Evolutionary conservation across 2,888 invertebrate genomes (phyloP), one percentile per base, ranked within the genome.

Genomic region (Apamea crenata): DNA sequence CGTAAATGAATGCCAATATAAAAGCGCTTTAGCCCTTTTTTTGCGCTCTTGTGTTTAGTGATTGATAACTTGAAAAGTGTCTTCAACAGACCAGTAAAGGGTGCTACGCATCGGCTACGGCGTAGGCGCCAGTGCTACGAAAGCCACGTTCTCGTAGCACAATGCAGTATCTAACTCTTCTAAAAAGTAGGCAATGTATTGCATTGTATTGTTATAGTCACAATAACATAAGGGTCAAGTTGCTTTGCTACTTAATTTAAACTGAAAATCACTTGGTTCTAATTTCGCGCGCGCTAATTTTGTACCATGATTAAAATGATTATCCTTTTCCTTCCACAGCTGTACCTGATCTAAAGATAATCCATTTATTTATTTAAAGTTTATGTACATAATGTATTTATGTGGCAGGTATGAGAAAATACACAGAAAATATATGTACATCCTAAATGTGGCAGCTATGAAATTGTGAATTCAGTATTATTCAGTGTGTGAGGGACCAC

Each of bases 341-440:
- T 36, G 6, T 18, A n/a, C 18, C 21, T 40, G 44, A 29, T 47
- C 6, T 21, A 47, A n/a, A n/a, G 16, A 21, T 16, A 65, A 59
- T 47, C 6, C 1, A 6, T 53, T 69, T 79, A 70, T 81, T 61
- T 80, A 80, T 84, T 63, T 63, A 73, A 85, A 63, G 14, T 40
- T 59, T 73, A 32, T 68, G 53, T 63, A 53, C 40, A 65, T 77
- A 47, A 29, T 56, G n/a, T 56, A 59, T 66, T 32, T 77, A 77
- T 61, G 59, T 67, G 21, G 16, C 56, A 61, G 44, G 66, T 80
- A 81, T 32, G 44, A 53, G 66, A 67, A 70, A 61, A 70, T 70
- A 82, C 36, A 66, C 56, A 44, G 50, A 69, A 80, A 81, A 82
- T 74, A 76, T 82, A 82, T 86, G 77, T 82, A 82, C 86, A 83